Evolutionary conservation across 2,113 vertebrate genomes (phyloP).

Genomic region (Indicator indicator): DNA sequence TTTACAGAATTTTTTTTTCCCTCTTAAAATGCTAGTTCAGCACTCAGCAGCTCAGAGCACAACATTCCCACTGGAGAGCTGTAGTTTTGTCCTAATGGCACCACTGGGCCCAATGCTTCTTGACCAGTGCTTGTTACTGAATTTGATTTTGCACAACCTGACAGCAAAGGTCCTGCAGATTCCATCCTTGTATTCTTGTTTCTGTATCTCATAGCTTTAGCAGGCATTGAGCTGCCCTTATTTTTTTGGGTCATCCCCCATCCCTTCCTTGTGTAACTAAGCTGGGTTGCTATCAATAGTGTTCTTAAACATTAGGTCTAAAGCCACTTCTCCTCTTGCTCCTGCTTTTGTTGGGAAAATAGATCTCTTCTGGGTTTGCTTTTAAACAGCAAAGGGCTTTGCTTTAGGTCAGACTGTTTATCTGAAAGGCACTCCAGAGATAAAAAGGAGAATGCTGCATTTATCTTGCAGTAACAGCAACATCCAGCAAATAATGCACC

Average conservation of each 20-base stretch:
- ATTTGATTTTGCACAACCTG: background rate
- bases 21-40: background rate
- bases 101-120: background rate
- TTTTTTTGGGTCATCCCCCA: accelerated
- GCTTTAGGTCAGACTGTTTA: slow-evolving; percentile 44
- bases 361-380: slow-evolving; percentile 14
- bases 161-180: background rate
- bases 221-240: background rate
- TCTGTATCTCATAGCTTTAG: background rate
- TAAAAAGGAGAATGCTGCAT: slow-evolving; percentile 59
- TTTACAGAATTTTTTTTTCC: background rate
- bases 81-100: background rate
- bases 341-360: slow-evolving; percentile 29
- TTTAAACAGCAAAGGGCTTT: slow-evolving; percentile 13
- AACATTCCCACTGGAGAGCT: background rate
- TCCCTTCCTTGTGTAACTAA: background rate
- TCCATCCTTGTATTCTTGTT: background rate
- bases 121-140: background rate
- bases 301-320: background rate
- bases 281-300: background rate
- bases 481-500: slow-evolving; percentile 36
- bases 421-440: slow-evolving; percentile 54
- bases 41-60: background rate
- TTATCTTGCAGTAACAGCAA: slow-evolving; percentile 59
- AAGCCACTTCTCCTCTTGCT: background rate